Evolutionary conservation across 1,140 invertebrate species (phyloP), one percentile per base, ranked within the genome.

Genomic region (Ganaspis sp.): DNA sequence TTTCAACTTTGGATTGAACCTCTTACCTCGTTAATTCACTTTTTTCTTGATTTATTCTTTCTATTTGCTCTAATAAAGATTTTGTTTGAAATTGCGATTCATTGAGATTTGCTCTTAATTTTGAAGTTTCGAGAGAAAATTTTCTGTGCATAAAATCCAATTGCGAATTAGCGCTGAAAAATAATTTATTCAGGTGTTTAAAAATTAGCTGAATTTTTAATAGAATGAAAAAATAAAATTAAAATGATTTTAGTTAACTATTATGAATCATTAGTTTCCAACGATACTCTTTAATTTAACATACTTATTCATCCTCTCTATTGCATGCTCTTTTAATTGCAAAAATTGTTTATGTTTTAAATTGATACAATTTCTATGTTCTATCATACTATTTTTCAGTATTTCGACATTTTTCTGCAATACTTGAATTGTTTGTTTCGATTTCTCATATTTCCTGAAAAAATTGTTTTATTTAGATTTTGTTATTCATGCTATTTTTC

Each of bases 321-420:
- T 79, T 3, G 81, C 81, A 54, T 83, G 81, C 29, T 83, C 75
- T 42, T 83, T 83, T 15, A 83, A 53, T 45, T 79, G 73, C 12
- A 54, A 17, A 70, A 79, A 81, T 40, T 83, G 79, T 17, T 69
- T 54, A n/a, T 83, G 77, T 37, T 83, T 83, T 29, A 76, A 75
- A 9, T 69, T 15, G 12, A 81, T 73, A 26, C 77, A 81, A 38
- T 72, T 21, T 72, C 80, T 75, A 40, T 81, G 78, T 29, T 81
- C 80, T 37, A 72, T 71, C 54, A 83, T 69, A 69, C 71, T 81
- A 11, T 74, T 19, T 38, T 81, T 79, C 9, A 83, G 70, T 53
- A 75, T 83, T 54, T 81, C 81, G 15, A 77, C 58, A 21, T 81
- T 83, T 73, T 74, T 17, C 23, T 73, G 77, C n/a, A 79, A 40